Conservation (phyloP, 2,113 vertebrate genomes). For the Pteruthius melanotis region DNA sequence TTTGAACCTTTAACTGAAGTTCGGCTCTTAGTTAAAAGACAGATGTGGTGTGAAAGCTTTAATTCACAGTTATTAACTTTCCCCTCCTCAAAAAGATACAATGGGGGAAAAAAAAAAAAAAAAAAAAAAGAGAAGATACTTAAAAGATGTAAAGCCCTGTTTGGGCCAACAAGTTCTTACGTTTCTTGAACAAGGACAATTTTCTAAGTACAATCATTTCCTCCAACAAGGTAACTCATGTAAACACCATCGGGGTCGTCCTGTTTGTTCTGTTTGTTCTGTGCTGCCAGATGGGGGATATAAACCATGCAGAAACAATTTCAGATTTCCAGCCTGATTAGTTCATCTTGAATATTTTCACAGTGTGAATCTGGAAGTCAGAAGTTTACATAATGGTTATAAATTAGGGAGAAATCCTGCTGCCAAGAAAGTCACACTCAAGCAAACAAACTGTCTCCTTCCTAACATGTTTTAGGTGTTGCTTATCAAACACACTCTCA, state of each 20-base stretch:
- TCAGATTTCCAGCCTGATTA: slow-evolving; percentile 65
- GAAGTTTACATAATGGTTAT: slow-evolving; percentile 60
- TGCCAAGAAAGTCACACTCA: slow-evolving; percentile 52
- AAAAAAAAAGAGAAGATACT: neutral
- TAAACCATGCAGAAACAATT: slow-evolving; percentile 64
- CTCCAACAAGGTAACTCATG: slow-evolving; percentile 56
- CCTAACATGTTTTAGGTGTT: slow-evolving; percentile 57
- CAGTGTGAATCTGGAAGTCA: slow-evolving; percentile 63
- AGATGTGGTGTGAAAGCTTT: slow-evolving; percentile 8
- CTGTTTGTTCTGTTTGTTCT: slow-evolving; percentile 65
- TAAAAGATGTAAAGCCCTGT: neutral
- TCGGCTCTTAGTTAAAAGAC: neutral
- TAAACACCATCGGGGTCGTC: slow-evolving; percentile 46
- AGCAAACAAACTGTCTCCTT: slow-evolving; percentile 58
- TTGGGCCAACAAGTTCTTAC: slow-evolving; percentile 23
- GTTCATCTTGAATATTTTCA: slow-evolving; percentile 62
- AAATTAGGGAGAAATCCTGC: slow-evolving; percentile 48
- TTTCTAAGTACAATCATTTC: slow-evolving; percentile 51
- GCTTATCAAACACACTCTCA: slow-evolving; percentile 58
- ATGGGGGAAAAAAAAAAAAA: no score
- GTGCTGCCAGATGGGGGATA: slow-evolving; percentile 47
- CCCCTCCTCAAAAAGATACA: neutral
- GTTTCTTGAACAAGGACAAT: slow-evolving; percentile 5
- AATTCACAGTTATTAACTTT: neutral
- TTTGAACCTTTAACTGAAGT: neutral